Percentiles rank a stretch among this genome's conserved stretches.
phyloP scores from a whole-genome alignment of 2,797 vertebrate genomes.

The Hydrocynus forskahlii region DNA sequence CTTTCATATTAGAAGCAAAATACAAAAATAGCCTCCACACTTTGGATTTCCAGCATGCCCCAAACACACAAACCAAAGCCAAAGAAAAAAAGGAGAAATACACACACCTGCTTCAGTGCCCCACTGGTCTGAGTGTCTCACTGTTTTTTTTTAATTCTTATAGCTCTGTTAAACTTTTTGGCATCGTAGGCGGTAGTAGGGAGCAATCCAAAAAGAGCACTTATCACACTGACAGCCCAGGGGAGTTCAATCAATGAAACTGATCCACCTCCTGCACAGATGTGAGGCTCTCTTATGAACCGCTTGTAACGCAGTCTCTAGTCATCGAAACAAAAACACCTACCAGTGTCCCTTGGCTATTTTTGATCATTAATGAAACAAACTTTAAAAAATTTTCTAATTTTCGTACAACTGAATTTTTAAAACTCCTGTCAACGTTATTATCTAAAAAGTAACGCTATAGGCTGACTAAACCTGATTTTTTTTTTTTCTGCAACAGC shows the following conservation, averaged over 20 bases:
- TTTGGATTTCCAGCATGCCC: background rate
- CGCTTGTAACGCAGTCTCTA: background rate
- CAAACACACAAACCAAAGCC: background rate
- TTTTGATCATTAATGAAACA: background rate
- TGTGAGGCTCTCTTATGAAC: background rate
- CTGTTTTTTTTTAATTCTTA: background rate
- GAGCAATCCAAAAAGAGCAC: background rate
- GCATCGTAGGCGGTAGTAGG: no score
- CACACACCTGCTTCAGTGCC: background rate
- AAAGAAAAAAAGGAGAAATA: background rate
- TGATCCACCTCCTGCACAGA: constrained; percentile 17
- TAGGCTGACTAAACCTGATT: no score
- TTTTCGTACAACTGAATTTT: no score
- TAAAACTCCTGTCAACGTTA: no score
- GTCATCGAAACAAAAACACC: background rate
- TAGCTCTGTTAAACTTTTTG: no score
- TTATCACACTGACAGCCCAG: constrained; percentile 4
- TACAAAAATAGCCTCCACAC: background rate
- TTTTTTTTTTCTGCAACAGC: no score
- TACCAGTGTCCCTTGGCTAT: background rate
- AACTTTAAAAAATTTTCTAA: background rate
- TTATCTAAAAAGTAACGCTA: background rate
- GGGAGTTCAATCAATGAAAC: constrained; percentile 32
- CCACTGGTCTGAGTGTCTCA: background rate
- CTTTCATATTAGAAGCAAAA: background rate